These are phyloP conservation scores for Asarcornis scutulata DNA, from an alignment of 2,113 vertebrate species.

Conservation along the genomic window DNA sequence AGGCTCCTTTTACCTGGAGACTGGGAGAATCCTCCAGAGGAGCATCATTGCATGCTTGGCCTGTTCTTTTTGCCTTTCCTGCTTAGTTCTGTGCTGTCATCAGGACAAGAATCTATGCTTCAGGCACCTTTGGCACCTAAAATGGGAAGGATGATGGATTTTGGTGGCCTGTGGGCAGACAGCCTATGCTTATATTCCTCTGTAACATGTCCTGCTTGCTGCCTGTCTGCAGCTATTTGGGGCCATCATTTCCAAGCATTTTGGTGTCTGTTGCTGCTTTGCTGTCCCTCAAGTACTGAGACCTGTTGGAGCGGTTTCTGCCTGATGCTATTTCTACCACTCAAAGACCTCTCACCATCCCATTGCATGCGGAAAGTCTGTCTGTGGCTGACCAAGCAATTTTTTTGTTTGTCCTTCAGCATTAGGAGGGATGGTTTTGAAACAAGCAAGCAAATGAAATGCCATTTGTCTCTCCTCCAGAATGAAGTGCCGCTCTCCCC, in stretches of 20 bases:
- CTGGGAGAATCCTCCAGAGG: background rate
- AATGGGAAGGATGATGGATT: background rate
- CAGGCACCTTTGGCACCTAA: background rate
- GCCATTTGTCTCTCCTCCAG: background rate
- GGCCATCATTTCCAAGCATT: background rate
- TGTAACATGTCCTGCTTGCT: background rate
- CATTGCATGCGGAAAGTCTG: rapidly evolving
- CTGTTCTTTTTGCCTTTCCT: background rate
- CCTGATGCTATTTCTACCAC: background rate
- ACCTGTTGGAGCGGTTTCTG: background rate
- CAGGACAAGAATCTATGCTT: background rate
- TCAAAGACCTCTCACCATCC: background rate
- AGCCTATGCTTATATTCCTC: background rate
- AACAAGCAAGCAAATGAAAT: background rate
- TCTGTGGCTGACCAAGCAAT: background rate
- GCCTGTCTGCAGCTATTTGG: background rate
- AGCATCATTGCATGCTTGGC: background rate
- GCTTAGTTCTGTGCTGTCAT: background rate
- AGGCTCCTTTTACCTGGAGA: background rate
- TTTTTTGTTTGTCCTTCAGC: background rate
- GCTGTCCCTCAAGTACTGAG: background rate
- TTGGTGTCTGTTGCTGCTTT: background rate
- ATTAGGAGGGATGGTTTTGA: background rate
- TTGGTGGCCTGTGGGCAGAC: background rate
- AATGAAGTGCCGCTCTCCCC: background rate